Base-by-base conservation (phyloP, 2,797 vertebrate genomes). In the Rhincodon typus region DNA sequence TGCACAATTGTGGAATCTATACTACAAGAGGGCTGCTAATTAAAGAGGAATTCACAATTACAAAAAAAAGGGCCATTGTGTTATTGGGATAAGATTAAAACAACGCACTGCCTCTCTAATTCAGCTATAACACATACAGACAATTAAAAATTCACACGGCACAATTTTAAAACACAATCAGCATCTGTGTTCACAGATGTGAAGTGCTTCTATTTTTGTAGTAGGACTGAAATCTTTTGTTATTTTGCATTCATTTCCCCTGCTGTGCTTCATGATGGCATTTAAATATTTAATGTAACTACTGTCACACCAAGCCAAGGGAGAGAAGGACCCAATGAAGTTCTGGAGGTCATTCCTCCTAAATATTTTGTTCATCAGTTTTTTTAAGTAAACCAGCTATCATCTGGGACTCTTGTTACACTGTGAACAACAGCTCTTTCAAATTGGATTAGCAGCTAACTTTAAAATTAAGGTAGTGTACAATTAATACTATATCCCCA, bases 221-320 rank as follows among this genome's bases (percentile, higher is more conserved):
- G 38, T 21, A n/a, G 72, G 72, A 93, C 66, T 42, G 90, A 93
- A 93, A 27, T 69, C 90, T 69, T 79, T 42, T 93, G 90, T 93
- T 93, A 93, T 93, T 93, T 93, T 93, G 90, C 38, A 93, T 69
- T 67, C 90, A 93, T 93, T 42, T 38, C n/a, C 90, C 66, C 90
- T 69, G 90, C 90, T 93, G 90, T 93, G 90, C 90, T 19, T 93
- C 62, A 69, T 27, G 90, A 93, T 69, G 66, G 90, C n/a, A 42
- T 69, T 93, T 93, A 42, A 93, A 93, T 93, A 93, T 93, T 93
- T 93, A 93, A 93, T 93, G 90, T 13, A 93, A 38, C 90, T 93
- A 93, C 90, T 93, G 90, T 93, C 66, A 93, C 90, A 69, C 66
- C 66, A 69, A 69, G 90, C 90, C 69, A n/a, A 8, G 15, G 67